Conservation (phyloP, 2,888 invertebrate genomes). For the Ophion slaviceki region DNA sequence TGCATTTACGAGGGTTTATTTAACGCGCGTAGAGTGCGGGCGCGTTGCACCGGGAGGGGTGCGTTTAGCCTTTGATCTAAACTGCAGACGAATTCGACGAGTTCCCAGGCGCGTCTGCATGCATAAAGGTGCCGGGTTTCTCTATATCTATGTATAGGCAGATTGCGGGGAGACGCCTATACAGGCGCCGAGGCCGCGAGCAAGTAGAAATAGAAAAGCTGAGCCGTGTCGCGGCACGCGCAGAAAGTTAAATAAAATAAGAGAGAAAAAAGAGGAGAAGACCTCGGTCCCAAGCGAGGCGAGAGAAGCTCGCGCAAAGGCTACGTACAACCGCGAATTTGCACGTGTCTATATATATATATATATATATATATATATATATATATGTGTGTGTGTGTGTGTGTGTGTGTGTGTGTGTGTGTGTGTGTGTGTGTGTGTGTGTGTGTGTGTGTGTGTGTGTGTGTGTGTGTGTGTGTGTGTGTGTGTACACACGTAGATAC, state of each 20-base stretch:
- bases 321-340: slow-evolving; percentile 10
- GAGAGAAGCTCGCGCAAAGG: slow-evolving; percentile 30
- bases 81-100: slow-evolving; percentile 53
- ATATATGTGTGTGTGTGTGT: too few relatives aligned
- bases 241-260: slow-evolving; percentile 35
- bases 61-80: slow-evolving; percentile 61
- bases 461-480: too few relatives aligned
- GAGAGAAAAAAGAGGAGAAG: slow-evolving; percentile 28
- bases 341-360: slow-evolving; percentile 10
- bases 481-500: too few relatives aligned
- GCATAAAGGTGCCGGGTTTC: not conserved
- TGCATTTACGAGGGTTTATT: slow-evolving; percentile 7
- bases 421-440: too few relatives aligned
- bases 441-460: too few relatives aligned
- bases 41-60: slow-evolving; percentile 30
- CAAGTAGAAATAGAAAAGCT: slow-evolving; percentile 65
- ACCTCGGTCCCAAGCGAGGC: slow-evolving; percentile 37
- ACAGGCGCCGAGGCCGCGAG: slow-evolving; percentile 60
- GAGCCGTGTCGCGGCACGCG: slow-evolving; percentile 53
- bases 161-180: slow-evolving; percentile 39
- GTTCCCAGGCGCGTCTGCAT: slow-evolving; percentile 37
- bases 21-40: slow-evolving; percentile 2
- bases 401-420: too few relatives aligned
- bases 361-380: not conserved
- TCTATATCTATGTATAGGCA: not conserved